Evolutionary conservation across 2,888 invertebrate genomes (phyloP).

Genomic region (Ennomos erosarius): DNA sequence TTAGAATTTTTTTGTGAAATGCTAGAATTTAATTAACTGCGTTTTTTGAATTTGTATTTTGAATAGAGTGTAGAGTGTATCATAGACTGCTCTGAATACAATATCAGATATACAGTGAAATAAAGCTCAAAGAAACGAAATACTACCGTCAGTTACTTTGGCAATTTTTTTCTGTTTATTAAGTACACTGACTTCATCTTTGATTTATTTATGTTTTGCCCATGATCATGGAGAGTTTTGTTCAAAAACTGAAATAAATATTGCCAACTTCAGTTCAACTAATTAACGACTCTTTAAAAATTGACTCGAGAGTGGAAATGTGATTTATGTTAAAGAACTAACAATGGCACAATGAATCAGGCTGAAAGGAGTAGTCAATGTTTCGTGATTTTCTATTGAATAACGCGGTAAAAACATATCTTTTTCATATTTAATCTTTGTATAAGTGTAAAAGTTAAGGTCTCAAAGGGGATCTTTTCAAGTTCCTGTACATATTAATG

Average conservation of each 20-base stretch:
- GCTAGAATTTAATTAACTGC: conserved; percentile 2
- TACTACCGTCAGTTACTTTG: conserved; percentile 35
- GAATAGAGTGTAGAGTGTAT: neutral
- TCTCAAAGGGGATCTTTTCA: too few relatives aligned
- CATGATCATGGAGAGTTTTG: conserved; percentile 31
- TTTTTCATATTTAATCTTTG: too few relatives aligned
- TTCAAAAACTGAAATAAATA: conserved; percentile 45
- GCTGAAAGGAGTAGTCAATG: too few relatives aligned
- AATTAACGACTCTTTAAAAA: conserved; percentile 48
- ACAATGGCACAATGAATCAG: conserved; percentile 5
- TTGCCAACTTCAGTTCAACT: conserved; percentile 39
- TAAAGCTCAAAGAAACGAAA: neutral
- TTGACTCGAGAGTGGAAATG: conserved; percentile 42
- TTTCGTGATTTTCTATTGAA: too few relatives aligned
- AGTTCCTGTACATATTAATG: too few relatives aligned
- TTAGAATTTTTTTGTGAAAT: conserved; percentile 8
- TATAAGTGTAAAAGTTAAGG: too few relatives aligned
- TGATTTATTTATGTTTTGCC: conserved; percentile 58
- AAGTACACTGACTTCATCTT: too few relatives aligned
- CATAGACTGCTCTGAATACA: neutral
- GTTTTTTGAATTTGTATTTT: conserved; percentile 1
- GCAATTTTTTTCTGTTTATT: too few relatives aligned
- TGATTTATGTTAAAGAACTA: conserved; percentile 44
- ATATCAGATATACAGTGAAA: neutral
- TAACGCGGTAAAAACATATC: too few relatives aligned